Base-by-base conservation (phyloP, 2,113 vertebrate genomes). In the Chitala chitala region DNA sequence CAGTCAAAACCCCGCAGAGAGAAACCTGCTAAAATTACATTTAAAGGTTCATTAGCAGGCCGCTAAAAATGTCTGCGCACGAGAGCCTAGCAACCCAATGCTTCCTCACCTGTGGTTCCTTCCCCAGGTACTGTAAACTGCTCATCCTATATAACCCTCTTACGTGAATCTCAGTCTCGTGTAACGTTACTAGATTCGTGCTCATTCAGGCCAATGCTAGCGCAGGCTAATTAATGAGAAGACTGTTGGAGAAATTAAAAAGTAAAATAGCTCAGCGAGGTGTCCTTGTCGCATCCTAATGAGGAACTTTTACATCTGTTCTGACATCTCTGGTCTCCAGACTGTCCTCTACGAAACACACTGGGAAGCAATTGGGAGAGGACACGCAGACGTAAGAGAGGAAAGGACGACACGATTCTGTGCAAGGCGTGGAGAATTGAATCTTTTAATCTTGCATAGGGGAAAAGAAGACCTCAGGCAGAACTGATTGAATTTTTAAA, bases 391-490 rank as follows among this genome's bases (percentile, higher is more conserved):
- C 48, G 8, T n/a, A 8, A 79, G 80, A 84, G 78, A 77, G 82
- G 86, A 82, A 80, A 83, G 77, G 79, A 83, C 82, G 86, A 87
- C n/a, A n/a, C 85, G 84, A 83, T 80, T 84, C 80, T 79, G 79
- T n/a, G 86, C 87, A 78, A 82, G 84, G 81, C 83, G 79, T 64
- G 70, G 80, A 85, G 87, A 86, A 88, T 88, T 87, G 78, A 86
- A 90, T 91, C 84, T 87, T 90, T 88, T 89, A 87, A 89, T 91
- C 88, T 89, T 85, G 81, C 81, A 89, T 86, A 89, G 86, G 86
- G 87, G 81, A 86, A 83, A 89, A 85, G 85, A 86, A 76, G 77
- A 85, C 85, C 81, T 69, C 82, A 86, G 85, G 87, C 86, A 85
- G 85, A 87, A 86, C 84, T 88, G 87, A 90, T 89, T 89, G 86